Base-by-base conservation (phyloP, 2,888 invertebrate genomes). In the Endotricha flammealis region DNA sequence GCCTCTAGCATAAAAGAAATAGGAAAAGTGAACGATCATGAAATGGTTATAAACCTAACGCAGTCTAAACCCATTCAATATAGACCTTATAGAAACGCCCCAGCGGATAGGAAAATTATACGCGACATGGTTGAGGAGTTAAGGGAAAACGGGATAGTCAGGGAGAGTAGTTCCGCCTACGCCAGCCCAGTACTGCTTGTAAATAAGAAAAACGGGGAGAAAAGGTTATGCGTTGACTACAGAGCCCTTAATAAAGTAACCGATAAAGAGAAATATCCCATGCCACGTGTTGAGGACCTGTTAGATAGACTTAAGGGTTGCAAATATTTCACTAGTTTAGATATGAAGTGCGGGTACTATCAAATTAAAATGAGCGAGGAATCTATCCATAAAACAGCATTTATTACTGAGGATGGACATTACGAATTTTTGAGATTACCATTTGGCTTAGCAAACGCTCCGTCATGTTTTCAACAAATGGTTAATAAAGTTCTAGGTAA, bases 241-340 rank as follows among this genome's bases (percentile, higher is more conserved):
- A 13, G 47, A 0, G 27, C 29, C 0, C 12, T 50, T 5, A 48
- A 48, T 30, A 45, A 47, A 41, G 17, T 44, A 0, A 50, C 50
- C 0, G 9, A 42, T 0, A 43, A 45, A 29, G 44, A 50, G 6
- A 50, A 48, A 33, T 67, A 62, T 34, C 70, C 69, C 0, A 44
- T 73, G 37, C 65, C 74, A 1, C 47, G 57, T 11, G 65, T 77
- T 2, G 62, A 69, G 11, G 73, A 78, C 12, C 51, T 69, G 0
- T 30, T 48, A 5, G 57, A 64, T 13, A 39, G 48, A 8, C 31
- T 73, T 5, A 35, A 50, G 1, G 60, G 56, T 0, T 50, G 55
- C 17, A 33, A 34, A 4, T 43, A 39, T 27, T 73, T 57, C 27
- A 62, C 59, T 0, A 50, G 55, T 1, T 37, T 74, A 0, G 67